A percentile compares a stretch with the other conserved stretches of the same genome.
Conservation (phyloP, 1,140 invertebrate genomes). For the Trachymyrmex septentrionalis region DNA sequence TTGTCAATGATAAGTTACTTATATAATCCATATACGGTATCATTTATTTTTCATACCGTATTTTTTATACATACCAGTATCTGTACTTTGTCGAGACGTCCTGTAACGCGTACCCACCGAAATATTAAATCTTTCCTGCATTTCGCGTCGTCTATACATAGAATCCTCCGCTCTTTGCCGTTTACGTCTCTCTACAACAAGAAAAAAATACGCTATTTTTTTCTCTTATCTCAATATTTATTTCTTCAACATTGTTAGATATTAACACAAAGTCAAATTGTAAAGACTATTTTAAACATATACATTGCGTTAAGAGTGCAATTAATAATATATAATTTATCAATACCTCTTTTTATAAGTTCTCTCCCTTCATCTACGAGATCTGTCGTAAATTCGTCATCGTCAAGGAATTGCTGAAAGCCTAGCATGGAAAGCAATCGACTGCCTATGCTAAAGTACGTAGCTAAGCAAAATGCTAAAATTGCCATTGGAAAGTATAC, state of each 20-base stretch:
- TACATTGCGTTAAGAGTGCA: background rate
- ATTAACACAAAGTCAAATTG: background rate
- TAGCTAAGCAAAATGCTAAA: constrained; percentile 96
- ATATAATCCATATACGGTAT: background rate
- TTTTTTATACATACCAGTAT: constrained; percentile 85
- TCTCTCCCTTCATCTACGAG: constrained; percentile 97
- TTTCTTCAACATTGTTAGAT: background rate
- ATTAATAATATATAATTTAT: constrained; percentile 1
- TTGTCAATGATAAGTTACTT: constrained; percentile 2
- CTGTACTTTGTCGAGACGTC: constrained; percentile 87
- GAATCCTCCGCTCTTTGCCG: constrained; percentile 93
- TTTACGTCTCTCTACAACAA: constrained; percentile 91
- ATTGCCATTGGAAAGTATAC: constrained; percentile 99
- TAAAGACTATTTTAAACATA: background rate
- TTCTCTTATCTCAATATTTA: background rate
- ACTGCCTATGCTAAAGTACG: constrained; percentile 98
- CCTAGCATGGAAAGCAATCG: constrained; percentile 95
- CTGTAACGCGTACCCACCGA: constrained; percentile 86
- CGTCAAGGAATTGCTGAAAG: constrained; percentile 98
- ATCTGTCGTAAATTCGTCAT: constrained; percentile 97
- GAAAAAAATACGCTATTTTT: constrained; percentile 46
- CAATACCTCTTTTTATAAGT: constrained; percentile 93
- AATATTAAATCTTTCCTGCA: constrained; percentile 89
- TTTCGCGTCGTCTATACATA: constrained; percentile 90
- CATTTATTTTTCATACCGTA: constrained; percentile 7